Evolutionary conservation across 2,797 vertebrate species (phyloP), one percentile per base, ranked within the genome.

Genomic region (Cheirogaleus major): DNA sequence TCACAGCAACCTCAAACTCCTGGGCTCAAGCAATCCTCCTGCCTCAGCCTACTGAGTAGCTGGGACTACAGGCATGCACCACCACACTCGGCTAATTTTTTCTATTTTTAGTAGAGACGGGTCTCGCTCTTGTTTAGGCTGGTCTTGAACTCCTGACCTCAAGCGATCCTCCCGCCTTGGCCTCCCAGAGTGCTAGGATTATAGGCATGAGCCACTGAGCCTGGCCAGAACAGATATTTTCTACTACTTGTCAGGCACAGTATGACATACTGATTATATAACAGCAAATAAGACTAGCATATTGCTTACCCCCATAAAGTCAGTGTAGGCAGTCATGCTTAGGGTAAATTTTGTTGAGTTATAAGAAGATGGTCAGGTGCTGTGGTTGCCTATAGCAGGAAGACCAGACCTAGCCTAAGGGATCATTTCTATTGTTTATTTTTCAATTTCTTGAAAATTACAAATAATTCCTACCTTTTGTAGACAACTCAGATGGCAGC

Each of bases 381-480:
- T 91, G 4, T n/a, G 25, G 45, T 78, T 79, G 14, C 38, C 9
- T 88, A 52, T 75, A 13, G 57, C 30, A 41, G 65, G 38, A 76
- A 63, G 22, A 41, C 4, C 57, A 80, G 52, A 63, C 14, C 32
- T 72, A 67, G 10, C 32, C 41, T 13, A 45, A 7, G n/a, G 65
- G 8, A 17, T 78, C 59, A 55, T 72, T 92, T 92, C 30, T 81
- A 1, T 32, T 1, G 13, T 32, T 55, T 95, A 22, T 30, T 75
- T 87, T 91, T 67, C 22, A 32, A 63, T 95, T n/a, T 81, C 69
- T 96, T 83, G 52, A 91, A 95, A 88, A 70, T 63, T 73, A 59
- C 83, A 84, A 91, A 43, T 52, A 90, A 65, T 91, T 85, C 61
- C 92, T 81, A 11, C 32, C n/a, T 85, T 83, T 63, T 63, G 3